phyloP scores from a whole-genome alignment of 2,888 invertebrate species.

The Cantharis rustica region DNA sequence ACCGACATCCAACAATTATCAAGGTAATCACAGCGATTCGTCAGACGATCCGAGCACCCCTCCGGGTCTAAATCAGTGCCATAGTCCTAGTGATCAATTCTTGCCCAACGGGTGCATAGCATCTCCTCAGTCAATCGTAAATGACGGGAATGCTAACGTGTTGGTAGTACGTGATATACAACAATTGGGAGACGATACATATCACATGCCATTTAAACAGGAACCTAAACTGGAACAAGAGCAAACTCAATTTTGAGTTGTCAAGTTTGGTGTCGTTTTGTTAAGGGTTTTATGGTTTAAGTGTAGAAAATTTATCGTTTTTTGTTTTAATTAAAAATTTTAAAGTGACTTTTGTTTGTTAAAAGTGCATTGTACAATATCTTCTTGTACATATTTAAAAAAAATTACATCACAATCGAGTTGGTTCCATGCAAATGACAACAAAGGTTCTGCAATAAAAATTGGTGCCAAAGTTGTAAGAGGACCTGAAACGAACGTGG shows the following conservation, averaged over 20 bases:
- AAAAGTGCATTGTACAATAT: neutral
- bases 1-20: slow-evolving; percentile 57
- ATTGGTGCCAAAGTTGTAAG: neutral
- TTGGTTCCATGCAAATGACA: neutral
- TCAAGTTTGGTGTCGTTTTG: slow-evolving; percentile 40
- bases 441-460: neutral
- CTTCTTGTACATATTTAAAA: neutral
- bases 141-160: slow-evolving; percentile 47
- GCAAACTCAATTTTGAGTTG: slow-evolving; percentile 47
- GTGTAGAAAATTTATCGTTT: neutral
- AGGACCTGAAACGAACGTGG: neutral
- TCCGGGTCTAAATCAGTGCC: slow-evolving; percentile 52
- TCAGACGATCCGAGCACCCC: slow-evolving; percentile 62
- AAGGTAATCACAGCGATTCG: slow-evolving; percentile 60
- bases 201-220: slow-evolving; percentile 58
- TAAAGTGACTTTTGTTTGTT: neutral
- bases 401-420: neutral
- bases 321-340: neutral
- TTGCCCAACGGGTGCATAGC: slow-evolving; percentile 50
- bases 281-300: neutral
- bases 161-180: slow-evolving; percentile 59
- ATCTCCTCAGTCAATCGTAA: slow-evolving; percentile 50
- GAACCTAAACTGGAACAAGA: slow-evolving; percentile 60
- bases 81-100: slow-evolving; percentile 53
- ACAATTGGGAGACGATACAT: slow-evolving; percentile 52